Conservation (phyloP, 2,888 invertebrate species). For the Hydropsyche betteni region DNA sequence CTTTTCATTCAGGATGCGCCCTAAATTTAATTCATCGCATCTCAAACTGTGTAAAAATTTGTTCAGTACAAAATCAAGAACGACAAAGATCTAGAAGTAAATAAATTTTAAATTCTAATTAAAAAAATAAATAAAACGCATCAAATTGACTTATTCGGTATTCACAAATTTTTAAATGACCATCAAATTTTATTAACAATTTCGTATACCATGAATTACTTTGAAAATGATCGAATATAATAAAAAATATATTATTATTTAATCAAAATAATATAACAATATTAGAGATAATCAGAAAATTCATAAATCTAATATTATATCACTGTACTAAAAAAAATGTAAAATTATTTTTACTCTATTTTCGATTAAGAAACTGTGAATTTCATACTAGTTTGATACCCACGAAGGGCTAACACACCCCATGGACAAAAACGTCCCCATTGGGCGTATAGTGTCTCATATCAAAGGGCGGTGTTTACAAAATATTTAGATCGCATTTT, state of each 20-base stretch:
- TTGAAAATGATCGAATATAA: too few relatives aligned
- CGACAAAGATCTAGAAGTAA: too few relatives aligned
- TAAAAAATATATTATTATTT: too few relatives aligned
- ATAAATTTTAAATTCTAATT: too few relatives aligned
- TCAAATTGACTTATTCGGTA: background rate
- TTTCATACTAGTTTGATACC: constrained; percentile 24
- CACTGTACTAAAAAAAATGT: too few relatives aligned
- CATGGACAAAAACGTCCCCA: constrained; percentile 22
- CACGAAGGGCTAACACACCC: constrained; percentile 24
- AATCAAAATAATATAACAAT: too few relatives aligned
- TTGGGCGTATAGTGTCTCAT: constrained; percentile 27
- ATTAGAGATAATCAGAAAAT: too few relatives aligned
- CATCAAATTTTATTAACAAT: too few relatives aligned
- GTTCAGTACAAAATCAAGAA: too few relatives aligned
- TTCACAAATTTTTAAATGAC: background rate
- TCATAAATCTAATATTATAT: too few relatives aligned
- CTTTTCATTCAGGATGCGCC: constrained; percentile 9
- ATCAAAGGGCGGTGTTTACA: constrained; percentile 48
- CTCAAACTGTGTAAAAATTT: background rate
- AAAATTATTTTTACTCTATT: background rate
- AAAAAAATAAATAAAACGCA: background rate
- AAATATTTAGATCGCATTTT: constrained; percentile 48
- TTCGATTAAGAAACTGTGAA: constrained; percentile 29
- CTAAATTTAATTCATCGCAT: background rate
- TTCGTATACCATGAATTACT: too few relatives aligned